A percentile compares a stretch with the other conserved stretches of the same genome.
phyloP scores from a whole-genome alignment of 2,888 invertebrate species.

The Lithophane leautieri region DNA sequence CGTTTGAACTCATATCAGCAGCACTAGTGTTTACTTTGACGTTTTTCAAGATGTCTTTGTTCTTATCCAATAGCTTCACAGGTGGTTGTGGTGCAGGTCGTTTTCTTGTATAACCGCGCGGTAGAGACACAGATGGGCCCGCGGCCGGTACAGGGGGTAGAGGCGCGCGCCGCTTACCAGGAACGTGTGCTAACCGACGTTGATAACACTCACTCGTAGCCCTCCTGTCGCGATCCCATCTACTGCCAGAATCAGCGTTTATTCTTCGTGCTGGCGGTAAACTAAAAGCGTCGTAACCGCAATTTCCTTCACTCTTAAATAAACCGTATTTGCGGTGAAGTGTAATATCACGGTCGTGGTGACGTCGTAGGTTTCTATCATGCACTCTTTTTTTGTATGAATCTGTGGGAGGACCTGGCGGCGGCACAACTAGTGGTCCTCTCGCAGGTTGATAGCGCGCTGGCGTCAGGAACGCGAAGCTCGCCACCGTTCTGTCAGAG shows the following conservation, averaged over 20 bases:
- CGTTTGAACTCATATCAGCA: constrained; percentile 72
- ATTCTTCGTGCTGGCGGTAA: constrained; percentile 76
- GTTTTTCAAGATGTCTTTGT: constrained; percentile 68
- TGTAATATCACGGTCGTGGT: constrained; percentile 91
- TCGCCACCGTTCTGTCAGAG: constrained; percentile 93
- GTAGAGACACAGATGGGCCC: constrained; percentile 77
- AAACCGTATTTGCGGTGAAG: constrained; percentile 92
- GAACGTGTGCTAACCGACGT: constrained; percentile 92
- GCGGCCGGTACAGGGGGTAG: constrained; percentile 89
- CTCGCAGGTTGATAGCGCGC: constrained; percentile 85
- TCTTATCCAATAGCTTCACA: constrained; percentile 59
- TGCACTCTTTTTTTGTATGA: constrained; percentile 91
- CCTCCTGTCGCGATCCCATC: constrained; percentile 85
- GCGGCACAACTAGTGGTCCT: constrained; percentile 83
- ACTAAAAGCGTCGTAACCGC: constrained; percentile 84
- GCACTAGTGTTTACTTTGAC: constrained; percentile 37
- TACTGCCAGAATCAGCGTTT: constrained; percentile 61
- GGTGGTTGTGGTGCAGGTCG: constrained; percentile 91
- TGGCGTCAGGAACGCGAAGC: constrained; percentile 93
- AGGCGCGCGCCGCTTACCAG: constrained; percentile 94
- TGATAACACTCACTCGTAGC: constrained; percentile 92
- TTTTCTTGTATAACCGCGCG: constrained; percentile 78
- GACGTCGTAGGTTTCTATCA: constrained; percentile 90
- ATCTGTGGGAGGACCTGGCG: constrained; percentile 91
- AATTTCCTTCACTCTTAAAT: constrained; percentile 74